These are phyloP conservation scores for Callipepla squamata DNA, from an alignment of 2,113 vertebrate species.

Conservation along the genomic window DNA sequence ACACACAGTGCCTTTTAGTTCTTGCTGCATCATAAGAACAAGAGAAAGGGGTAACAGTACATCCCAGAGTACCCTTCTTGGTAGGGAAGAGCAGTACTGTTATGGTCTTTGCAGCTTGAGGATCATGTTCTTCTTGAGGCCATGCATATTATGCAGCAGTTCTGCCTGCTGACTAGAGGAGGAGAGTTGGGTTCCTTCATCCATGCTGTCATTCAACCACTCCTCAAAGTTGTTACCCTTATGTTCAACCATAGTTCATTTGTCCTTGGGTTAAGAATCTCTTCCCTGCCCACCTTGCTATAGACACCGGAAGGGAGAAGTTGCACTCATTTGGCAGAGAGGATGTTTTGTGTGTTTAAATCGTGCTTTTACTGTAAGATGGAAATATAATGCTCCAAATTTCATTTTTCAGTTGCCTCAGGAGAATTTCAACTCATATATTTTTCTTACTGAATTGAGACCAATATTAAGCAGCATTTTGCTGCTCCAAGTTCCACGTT, in stretches of 20 bases:
- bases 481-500: background rate
- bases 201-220: fast-evolving
- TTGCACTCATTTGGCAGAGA: background rate
- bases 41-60: background rate
- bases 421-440: background rate
- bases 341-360: background rate
- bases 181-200: background rate
- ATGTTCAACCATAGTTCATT: background rate
- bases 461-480: background rate
- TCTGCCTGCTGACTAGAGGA: background rate
- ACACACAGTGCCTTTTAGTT: background rate
- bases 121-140: background rate
- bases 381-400: background rate
- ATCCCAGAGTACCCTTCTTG: background rate
- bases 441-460: background rate
- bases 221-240: background rate
- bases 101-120: background rate
- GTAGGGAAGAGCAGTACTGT: background rate
- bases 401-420: background rate
- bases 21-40: background rate
- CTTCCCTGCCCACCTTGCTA: background rate
- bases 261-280: background rate
- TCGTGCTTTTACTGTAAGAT: background rate
- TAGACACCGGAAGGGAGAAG: background rate
- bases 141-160: fast-evolving